phyloP scores from a whole-genome alignment of 2,113 vertebrate genomes.

The Psephotus haematonotus region DNA sequence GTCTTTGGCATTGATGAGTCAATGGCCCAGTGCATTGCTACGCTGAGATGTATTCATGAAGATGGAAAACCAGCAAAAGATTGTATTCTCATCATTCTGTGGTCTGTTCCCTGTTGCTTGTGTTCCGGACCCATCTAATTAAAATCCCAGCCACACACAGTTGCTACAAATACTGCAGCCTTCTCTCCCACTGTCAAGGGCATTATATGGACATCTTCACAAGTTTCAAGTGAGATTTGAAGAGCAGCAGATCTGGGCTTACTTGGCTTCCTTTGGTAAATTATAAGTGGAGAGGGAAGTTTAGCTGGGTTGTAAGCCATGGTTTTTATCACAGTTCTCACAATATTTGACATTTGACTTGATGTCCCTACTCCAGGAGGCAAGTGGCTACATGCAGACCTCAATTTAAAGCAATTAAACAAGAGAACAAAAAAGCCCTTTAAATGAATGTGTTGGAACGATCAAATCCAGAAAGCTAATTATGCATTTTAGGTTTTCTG shows the following conservation, averaged over 20 bases:
- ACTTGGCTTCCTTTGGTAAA: not conserved
- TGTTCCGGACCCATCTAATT: not conserved
- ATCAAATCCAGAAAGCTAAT: not conserved
- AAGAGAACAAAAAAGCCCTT: not conserved
- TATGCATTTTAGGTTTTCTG: not conserved
- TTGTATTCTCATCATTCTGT: not conserved
- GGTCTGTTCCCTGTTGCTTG: not conserved
- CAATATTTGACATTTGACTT: not conserved
- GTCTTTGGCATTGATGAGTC: not conserved
- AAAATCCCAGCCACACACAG: not conserved
- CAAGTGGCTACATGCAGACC: not conserved
- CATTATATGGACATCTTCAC: not conserved
- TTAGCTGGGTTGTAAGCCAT: not conserved
- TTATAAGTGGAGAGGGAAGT: not conserved
- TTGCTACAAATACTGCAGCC: not conserved
- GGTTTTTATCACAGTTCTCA: not conserved
- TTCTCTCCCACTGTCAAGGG: not conserved
- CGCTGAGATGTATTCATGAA: not conserved
- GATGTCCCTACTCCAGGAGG: not conserved
- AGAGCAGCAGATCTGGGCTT: not conserved
- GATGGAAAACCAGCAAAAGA: not conserved
- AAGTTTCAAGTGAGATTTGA: not conserved
- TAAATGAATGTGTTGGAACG: not conserved
- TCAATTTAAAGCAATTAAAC: not conserved
- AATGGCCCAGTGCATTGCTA: accelerated